Percentiles rank a stretch among this genome's conserved stretches.
Conservation (phyloP, 2,888 invertebrate genomes). For the Drosophila mimetica region DNA sequence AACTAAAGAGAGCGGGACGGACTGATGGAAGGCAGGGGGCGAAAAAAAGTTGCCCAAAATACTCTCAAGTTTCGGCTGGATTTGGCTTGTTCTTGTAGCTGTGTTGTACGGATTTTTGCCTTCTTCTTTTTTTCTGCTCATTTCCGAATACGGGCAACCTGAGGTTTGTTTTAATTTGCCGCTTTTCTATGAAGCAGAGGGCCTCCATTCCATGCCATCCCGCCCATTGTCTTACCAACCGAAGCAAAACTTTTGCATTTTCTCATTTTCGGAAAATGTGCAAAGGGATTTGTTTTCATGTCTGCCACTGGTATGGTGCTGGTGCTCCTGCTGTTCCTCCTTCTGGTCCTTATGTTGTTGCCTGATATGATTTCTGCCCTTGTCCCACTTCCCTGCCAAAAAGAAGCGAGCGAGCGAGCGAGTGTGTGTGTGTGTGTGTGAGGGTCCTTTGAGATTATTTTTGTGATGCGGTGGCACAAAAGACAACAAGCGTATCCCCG, state of each 20-base stretch:
- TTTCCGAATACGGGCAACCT: constrained; percentile 80
- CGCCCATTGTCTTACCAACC: constrained; percentile 57
- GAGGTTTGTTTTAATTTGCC: constrained; percentile 81
- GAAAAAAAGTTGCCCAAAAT: constrained; percentile 45
- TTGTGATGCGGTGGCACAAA: constrained; percentile 45
- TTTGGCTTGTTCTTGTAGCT: constrained; percentile 33
- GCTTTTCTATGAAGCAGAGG: constrained; percentile 61
- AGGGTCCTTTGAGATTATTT: constrained; percentile 68
- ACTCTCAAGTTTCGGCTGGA: constrained; percentile 46
- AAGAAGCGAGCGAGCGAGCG: neutral
- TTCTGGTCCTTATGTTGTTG: constrained; percentile 73
- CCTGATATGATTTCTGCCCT: constrained; percentile 76
- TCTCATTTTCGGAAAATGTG: constrained; percentile 80
- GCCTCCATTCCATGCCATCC: constrained; percentile 12
- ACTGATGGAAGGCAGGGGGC: neutral
- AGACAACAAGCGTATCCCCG: constrained; percentile 36
- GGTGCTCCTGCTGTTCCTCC: constrained; percentile 52
- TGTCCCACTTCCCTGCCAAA: constrained; percentile 35
- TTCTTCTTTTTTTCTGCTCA: constrained; percentile 56
- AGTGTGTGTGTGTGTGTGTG: constrained; percentile 21
- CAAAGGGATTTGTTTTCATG: constrained; percentile 81
- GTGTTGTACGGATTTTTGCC: constrained; percentile 6
- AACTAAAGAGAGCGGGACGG: constrained; percentile 8
- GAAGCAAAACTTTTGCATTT: constrained; percentile 77
- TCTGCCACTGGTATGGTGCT: constrained; percentile 31